A percentile compares a stretch with the other conserved stretches of the same genome.
phyloP scores from a whole-genome alignment of 1,140 invertebrate species.

The Neuroterus valhalla region DNA sequence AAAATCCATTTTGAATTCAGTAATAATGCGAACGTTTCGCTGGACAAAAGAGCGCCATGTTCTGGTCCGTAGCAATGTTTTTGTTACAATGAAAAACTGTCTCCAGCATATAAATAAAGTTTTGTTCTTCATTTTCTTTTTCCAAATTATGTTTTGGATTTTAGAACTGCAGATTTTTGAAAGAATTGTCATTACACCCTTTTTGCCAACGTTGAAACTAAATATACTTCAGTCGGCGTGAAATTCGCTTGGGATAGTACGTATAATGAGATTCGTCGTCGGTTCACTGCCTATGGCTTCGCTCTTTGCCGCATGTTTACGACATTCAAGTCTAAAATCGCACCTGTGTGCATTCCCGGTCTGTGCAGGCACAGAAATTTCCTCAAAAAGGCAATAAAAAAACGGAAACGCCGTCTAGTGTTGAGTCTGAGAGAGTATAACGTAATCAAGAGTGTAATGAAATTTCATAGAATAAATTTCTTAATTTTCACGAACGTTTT shows the following conservation, averaged over 20 bases:
- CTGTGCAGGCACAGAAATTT: slow-evolving; percentile 18
- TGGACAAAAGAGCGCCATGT: not conserved
- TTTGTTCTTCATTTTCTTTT: not conserved
- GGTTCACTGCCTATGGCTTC: slow-evolving; percentile 43
- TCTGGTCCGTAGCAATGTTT: not conserved
- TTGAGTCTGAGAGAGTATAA: not conserved
- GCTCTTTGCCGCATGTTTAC: slow-evolving; percentile 32
- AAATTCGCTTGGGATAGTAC: slow-evolving; percentile 41
- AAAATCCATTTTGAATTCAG: not conserved
- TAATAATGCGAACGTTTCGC: slow-evolving; percentile 17
- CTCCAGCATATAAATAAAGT: not conserved
- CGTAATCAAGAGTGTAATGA: slow-evolving; percentile 33
- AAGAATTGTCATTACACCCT: slow-evolving; percentile 22
- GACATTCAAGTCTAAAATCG: slow-evolving; percentile 27
- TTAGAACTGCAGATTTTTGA: slow-evolving; percentile 24
- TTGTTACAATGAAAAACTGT: not conserved
- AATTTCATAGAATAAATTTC: not conserved
- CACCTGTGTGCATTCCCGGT: not conserved
- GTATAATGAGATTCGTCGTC: slow-evolving; percentile 48
- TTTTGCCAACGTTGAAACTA: slow-evolving; percentile 34
- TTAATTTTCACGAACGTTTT: too few relatives aligned
- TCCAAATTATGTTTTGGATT: slow-evolving; percentile 30
- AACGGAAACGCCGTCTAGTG: not conserved
- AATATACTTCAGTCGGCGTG: slow-evolving; percentile 34
- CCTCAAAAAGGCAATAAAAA: slow-evolving; percentile 5